These are phyloP conservation scores for Hydriomena furcata DNA, from an alignment of 2,888 invertebrate genomes.

Conservation along the genomic window DNA sequence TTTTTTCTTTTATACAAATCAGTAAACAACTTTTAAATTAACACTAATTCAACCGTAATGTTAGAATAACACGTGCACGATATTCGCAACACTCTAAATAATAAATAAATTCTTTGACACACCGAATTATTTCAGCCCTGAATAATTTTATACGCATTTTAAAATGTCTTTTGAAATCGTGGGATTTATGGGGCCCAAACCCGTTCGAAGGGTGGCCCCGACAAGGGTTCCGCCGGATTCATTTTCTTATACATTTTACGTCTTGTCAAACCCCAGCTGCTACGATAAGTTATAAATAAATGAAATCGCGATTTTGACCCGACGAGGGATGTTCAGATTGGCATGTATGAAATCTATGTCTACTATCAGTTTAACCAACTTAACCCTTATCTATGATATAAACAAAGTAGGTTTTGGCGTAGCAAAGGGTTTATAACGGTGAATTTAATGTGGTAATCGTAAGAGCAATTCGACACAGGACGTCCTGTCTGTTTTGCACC, in stretches of 20 bases:
- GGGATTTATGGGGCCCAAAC: slow-evolving; percentile 79
- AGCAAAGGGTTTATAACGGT: slow-evolving; percentile 32
- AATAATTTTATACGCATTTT: slow-evolving; percentile 83
- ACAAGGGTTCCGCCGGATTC: slow-evolving; percentile 61
- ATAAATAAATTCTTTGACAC: slow-evolving; percentile 65
- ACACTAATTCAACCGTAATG: slow-evolving; percentile 33
- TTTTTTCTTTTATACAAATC: too few relatives aligned
- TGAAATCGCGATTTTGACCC: slow-evolving; percentile 79
- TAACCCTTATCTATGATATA: not conserved
- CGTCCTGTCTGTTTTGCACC: slow-evolving; percentile 80
- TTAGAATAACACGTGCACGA: slow-evolving; percentile 63
- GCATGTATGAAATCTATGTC: slow-evolving; percentile 34
- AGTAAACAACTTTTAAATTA: slow-evolving; percentile 30
- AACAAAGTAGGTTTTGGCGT: slow-evolving; percentile 42
- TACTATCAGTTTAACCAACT: not conserved
- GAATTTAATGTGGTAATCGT: slow-evolving; percentile 44
- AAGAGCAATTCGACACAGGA: slow-evolving; percentile 73
- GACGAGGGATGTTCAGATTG: slow-evolving; percentile 75
- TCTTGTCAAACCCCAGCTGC: slow-evolving; percentile 81
- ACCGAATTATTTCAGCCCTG: slow-evolving; percentile 79
- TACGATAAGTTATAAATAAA: slow-evolving; percentile 80
- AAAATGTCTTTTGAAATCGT: slow-evolving; percentile 80
- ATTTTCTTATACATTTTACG: slow-evolving; percentile 79
- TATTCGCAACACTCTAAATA: slow-evolving; percentile 57
- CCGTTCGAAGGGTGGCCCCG: slow-evolving; percentile 77